A percentile compares a stretch with the other conserved stretches of the same genome.
These are phyloP conservation scores for Paramacrobiotus metropolitanus DNA, from an alignment of 1,140 invertebrate genomes.

Conservation along the genomic window DNA sequence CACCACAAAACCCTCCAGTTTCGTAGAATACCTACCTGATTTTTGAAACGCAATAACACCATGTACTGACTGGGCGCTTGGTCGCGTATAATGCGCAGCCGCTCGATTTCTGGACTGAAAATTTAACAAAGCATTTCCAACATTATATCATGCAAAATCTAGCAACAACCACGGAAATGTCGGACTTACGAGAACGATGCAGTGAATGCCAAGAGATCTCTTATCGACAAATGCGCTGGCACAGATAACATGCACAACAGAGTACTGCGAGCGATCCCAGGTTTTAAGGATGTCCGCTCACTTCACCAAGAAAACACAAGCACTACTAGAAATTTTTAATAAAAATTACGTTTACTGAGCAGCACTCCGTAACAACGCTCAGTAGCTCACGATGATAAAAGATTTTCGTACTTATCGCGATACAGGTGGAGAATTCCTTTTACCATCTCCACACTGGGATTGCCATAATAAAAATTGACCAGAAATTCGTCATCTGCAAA, in stretches of 20 bases:
- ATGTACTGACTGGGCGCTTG: slow-evolving; percentile 82
- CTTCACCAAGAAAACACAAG: slow-evolving; percentile 13
- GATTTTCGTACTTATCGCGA: slow-evolving; percentile 81
- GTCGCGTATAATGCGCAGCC: slow-evolving; percentile 67
- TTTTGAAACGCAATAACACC: slow-evolving; percentile 62
- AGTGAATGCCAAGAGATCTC: slow-evolving; percentile 79
- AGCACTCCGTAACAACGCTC: no score
- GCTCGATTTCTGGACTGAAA: slow-evolving; percentile 48
- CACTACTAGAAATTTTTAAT: no score
- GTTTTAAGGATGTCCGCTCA: slow-evolving; percentile 19
- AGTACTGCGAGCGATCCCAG: slow-evolving; percentile 37
- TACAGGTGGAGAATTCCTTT: slow-evolving; percentile 88
- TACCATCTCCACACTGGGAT: slow-evolving; percentile 83
- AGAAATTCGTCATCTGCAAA: neutral
- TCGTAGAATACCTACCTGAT: slow-evolving; percentile 25
- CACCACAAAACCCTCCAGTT: neutral
- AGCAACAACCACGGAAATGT: no score
- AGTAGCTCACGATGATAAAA: no score
- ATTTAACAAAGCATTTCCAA: slow-evolving; percentile 8
- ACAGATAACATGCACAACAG: slow-evolving; percentile 73
- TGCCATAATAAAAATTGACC: slow-evolving; percentile 63
- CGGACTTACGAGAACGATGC: slow-evolving; percentile 52
- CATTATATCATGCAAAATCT: no score
- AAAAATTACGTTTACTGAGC: no score
- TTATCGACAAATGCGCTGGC: slow-evolving; percentile 69